These are phyloP conservation scores for Metellina segmentata DNA, from an alignment of 2,888 invertebrate species.

Conservation along the genomic window DNA sequence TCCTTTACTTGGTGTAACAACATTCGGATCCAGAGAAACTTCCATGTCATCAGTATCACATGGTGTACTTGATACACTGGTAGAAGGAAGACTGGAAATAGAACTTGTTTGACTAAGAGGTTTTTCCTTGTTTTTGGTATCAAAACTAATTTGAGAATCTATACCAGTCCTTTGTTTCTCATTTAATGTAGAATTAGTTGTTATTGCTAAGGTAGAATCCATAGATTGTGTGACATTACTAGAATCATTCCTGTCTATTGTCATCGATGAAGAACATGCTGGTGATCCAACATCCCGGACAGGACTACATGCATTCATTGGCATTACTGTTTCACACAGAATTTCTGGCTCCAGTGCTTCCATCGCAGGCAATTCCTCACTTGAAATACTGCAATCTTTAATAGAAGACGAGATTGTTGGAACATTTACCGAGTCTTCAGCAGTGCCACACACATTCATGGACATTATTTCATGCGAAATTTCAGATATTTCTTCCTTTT, in stretches of 20 bases:
- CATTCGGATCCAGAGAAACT: not conserved
- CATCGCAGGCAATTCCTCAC: not conserved
- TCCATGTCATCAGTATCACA: not conserved
- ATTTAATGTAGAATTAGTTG: not conserved
- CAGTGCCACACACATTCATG: not conserved
- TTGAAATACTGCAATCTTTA: not conserved
- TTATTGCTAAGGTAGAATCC: not conserved
- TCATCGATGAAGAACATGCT: not conserved
- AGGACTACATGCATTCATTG: not conserved
- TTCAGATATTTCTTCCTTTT: too few species aligned
- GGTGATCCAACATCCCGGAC: not conserved
- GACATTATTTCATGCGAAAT: too few species aligned
- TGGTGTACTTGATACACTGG: not conserved
- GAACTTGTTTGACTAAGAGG: not conserved
- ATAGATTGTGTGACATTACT: not conserved
- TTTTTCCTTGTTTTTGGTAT: not conserved
- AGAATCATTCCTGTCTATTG: not conserved
- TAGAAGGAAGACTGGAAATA: not conserved
- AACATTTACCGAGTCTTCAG: not conserved
- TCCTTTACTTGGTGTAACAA: not conserved
- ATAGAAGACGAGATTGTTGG: not conserved
- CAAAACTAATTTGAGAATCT: not conserved
- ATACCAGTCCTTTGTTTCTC: not conserved
- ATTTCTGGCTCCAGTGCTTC: not conserved
- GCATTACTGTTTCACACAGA: not conserved